A percentile compares a stretch with the other conserved stretches of the same genome.
phyloP scores from a whole-genome alignment of 2,113 vertebrate genomes.

The Etheostoma spectabile region DNA sequence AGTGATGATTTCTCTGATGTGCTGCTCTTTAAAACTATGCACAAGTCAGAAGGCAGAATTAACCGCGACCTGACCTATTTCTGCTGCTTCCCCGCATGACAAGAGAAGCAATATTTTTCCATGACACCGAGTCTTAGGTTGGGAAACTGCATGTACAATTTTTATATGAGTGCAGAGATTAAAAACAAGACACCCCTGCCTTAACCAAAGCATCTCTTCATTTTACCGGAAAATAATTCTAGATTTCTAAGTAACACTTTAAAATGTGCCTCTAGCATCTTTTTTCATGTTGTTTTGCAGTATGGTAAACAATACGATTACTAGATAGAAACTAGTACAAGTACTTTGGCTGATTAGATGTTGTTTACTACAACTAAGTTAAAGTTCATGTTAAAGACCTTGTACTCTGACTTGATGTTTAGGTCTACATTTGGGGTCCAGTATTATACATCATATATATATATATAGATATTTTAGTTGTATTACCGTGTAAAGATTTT shows the following conservation, averaged over 20 bases:
- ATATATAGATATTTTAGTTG: too few relatives aligned
- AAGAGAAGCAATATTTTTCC: conserved; percentile 38
- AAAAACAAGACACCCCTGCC: conserved; percentile 11
- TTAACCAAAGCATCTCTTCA: conserved; percentile 25
- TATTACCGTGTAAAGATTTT: too few relatives aligned
- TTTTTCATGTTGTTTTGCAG: conserved; percentile 4
- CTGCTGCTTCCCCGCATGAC: conserved; percentile 47
- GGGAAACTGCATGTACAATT: conserved; percentile 46
- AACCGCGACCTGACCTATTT: conserved; percentile 62
- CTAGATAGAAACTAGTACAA: neutral
- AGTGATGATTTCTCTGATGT: conserved; percentile 38
- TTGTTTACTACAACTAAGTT: neutral
- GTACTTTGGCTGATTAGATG: neutral
- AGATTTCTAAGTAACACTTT: neutral
- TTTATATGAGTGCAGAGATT: conserved; percentile 50
- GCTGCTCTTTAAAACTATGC: conserved; percentile 29
- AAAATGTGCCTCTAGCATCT: neutral
- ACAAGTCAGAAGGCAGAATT: conserved; percentile 43
- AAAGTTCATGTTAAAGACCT: neutral
- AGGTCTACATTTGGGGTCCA: neutral
- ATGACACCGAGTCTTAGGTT: conserved; percentile 39
- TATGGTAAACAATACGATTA: neutral
- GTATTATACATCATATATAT: neutral
- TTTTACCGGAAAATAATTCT: conserved; percentile 8
- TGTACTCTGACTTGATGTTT: neutral